Conservation (phyloP, 2,797 vertebrate genomes). For the Onychomys arenicola region DNA sequence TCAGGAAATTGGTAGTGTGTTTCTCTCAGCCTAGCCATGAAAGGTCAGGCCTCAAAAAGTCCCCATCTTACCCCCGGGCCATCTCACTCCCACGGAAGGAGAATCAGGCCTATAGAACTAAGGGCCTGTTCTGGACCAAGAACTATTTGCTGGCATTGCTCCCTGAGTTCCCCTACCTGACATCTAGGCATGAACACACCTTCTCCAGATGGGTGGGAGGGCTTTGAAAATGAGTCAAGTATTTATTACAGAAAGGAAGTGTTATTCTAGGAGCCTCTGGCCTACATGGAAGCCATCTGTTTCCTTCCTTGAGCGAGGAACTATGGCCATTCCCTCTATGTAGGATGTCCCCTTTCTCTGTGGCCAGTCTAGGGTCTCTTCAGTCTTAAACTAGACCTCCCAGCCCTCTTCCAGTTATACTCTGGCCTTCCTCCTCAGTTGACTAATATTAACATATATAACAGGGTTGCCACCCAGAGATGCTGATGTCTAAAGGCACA, state of each 20-base stretch:
- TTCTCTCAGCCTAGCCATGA: not conserved
- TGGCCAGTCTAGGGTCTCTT: not conserved
- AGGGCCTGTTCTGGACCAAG: not conserved
- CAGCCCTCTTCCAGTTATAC: not conserved
- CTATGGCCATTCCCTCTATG: not conserved
- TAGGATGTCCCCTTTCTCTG: not conserved
- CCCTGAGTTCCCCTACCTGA: constrained; percentile 42
- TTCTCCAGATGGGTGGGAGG: constrained; percentile 35
- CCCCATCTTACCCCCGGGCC: rapidly evolving
- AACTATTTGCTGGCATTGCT: not conserved
- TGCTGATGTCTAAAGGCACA: not conserved
- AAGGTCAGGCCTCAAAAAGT: not conserved
- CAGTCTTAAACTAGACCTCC: not conserved
- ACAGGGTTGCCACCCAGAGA: not conserved
- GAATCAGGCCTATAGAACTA: not conserved
- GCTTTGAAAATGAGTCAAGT: constrained; percentile 38
- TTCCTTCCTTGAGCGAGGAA: not conserved
- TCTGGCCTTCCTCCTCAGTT: not conserved
- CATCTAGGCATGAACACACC: constrained; percentile 6
- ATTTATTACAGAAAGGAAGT: constrained; percentile 36
- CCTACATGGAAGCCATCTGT: constrained; percentile 24
- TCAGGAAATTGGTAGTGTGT: not conserved
- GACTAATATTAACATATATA: not conserved
- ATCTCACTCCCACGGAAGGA: not conserved
- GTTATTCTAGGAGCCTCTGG: constrained; percentile 55